A percentile compares a stretch with the other conserved stretches of the same genome.
Evolutionary conservation across 30 jellyfish, hydroid and myxozoan species (phyloP).

Genomic region (Turritopsis dohrnii): DNA sequence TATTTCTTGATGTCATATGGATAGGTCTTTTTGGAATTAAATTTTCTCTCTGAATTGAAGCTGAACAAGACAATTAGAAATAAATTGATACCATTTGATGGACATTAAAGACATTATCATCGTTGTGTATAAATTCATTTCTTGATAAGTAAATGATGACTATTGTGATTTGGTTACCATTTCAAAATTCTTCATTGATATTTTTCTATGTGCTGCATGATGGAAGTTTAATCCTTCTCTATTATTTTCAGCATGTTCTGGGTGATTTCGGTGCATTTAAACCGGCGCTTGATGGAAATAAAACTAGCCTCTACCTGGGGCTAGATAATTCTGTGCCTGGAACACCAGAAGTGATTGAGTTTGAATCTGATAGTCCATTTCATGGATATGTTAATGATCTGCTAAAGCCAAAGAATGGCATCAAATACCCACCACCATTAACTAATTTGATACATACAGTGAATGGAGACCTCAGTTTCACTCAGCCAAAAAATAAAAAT

Average conservation of each 20-base stretch:
- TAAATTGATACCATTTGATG: too few species aligned
- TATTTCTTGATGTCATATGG: too few species aligned
- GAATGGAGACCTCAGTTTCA: neutral
- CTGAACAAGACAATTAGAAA: too few species aligned
- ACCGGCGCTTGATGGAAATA: slow-evolving; percentile 41
- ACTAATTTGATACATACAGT: neutral
- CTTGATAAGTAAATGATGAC: too few species aligned
- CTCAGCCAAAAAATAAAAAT: neutral
- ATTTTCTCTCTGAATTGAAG: too few species aligned
- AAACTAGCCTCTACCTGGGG: slow-evolving; percentile 68
- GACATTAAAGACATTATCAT: too few species aligned
- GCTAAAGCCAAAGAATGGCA: neutral
- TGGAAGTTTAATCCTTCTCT: neutral
- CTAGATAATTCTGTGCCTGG: slow-evolving; percentile 84
- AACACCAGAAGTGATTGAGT: slow-evolving; percentile 76
- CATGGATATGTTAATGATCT: neutral
- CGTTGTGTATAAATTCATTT: too few species aligned
- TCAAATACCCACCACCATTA: neutral
- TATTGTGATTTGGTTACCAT: neutral
- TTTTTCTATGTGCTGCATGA: neutral
- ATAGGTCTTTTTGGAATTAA: too few species aligned
- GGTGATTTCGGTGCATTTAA: slow-evolving; percentile 51
- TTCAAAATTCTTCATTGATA: neutral
- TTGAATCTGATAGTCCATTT: slow-evolving; percentile 19
- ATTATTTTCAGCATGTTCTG: slow-evolving; percentile 49